Evolutionary conservation across 1,140 invertebrate species (phyloP), one percentile per base, ranked within the genome.

Genomic region (Plectus sambesii): DNA sequence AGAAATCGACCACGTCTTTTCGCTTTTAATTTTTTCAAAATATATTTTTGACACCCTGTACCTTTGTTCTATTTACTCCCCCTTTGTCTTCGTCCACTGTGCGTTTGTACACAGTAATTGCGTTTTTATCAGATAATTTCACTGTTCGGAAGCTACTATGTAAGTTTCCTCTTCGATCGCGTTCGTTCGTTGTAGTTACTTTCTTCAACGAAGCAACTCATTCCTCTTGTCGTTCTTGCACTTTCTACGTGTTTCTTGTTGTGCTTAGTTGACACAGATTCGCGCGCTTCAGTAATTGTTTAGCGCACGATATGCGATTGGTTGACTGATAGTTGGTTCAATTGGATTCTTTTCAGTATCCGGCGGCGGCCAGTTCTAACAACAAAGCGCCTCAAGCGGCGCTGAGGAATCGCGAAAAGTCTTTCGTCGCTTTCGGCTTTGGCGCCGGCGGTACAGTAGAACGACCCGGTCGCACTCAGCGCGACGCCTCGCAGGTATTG

Each of bases 361-460:
- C 76, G 82, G 80, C 82, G 82, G 69, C 80, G 81, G 54, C 80
- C 82, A 72, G 80, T 80, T 38, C 77, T 82, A 55, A 78, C 51
- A 53, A 35, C 12, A 42, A 2, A 55, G 55, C 44, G 42, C 74
- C 73, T 50, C 57, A 55, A 42, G 57, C 53, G 3, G 72, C 74
- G 56, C 75, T 75, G 47, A 84, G 88, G 80, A 85, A 90, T 79
- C 90, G 90, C 73, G 87, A 93, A 77, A 80, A 86, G 51, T 93
- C 89, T 38, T 97, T 97, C 76, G 79, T 96, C 51, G 90, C 88
- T 26, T 97, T 92, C 74, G 89, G 89, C 33, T 96, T 97, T 71
- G 86, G 86, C 37, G 85, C 85, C 57, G 72, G 72, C 44, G 64
- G 62, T 19, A 65, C 66, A n/a, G 68, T 66, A 3, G 66, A 71